Evolutionary conservation across 2,888 invertebrate species (phyloP), one percentile per base, ranked within the genome.

Genomic region (Dolichopus griseipennis): DNA sequence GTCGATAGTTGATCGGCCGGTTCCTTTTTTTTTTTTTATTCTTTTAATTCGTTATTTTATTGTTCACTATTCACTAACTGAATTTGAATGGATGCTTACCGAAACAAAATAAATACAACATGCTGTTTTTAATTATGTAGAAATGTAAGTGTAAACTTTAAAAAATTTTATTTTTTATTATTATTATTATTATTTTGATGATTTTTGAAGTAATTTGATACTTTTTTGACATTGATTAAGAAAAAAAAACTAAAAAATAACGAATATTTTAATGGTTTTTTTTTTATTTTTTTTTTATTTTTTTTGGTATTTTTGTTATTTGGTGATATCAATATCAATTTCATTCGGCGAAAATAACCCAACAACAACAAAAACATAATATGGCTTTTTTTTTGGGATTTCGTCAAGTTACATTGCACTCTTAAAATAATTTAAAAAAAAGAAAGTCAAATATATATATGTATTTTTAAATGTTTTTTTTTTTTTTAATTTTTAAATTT

Each of bases 181-280:
- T 52, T 52, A n/a, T 52, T 52, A 12, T 52, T 52, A 12, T 52
- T 37, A 27, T n/a, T n/a, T n/a, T n/a, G n/a, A n/a, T 41, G 9
- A 41, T 52, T 52, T 52, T 52, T 15, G 52, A 52, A 2, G 52
- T 18, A 52, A 52, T 52, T 52, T 52, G 52, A 52, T 52, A 52
- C 52, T 52, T 52, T 52, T 52, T 52, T 52, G 52, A 52, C 52
- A 52, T 52, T 52, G 52, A 52, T 52, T 52, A 52, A 52, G 27
- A 27, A 27, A 27, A 27, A 27, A 27, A 27, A 27, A 27, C 3
- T 5, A 27, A 27, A 27, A 52, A 52, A 52, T 18, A n/a, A n/a
- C n/a, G n/a, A n/a, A 18, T 18, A 15, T 52, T 52, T 52, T 52
- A 52, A 52, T 52, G 52, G 52, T 52, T 52, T 41, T 52, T 4